Percentiles rank a stretch among this genome's conserved stretches.
These are phyloP conservation scores for Lagorchestes hirsutus DNA, from an alignment of 2,797 vertebrate genomes.

Conservation along the genomic window DNA sequence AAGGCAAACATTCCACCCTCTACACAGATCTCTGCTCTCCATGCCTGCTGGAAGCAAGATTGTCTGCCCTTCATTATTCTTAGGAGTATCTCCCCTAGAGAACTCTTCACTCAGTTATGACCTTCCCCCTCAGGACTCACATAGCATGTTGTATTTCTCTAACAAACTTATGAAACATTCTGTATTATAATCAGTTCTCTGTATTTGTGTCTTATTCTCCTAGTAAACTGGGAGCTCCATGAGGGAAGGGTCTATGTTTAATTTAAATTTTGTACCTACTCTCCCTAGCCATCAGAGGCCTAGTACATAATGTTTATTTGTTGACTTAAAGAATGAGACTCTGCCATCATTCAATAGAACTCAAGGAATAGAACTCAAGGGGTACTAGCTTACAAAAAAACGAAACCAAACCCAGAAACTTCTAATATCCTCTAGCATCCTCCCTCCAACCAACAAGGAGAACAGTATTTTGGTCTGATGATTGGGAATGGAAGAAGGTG, in stretches of 20 bases:
- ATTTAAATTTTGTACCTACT: neutral
- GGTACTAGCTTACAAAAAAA: neutral
- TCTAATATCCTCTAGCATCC: neutral
- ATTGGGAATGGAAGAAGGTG: neutral
- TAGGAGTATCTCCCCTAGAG: neutral
- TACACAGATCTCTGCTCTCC: neutral
- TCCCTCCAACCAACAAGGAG: neutral
- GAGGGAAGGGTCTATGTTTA: neutral
- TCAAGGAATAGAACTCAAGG: neutral
- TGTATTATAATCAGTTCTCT: neutral
- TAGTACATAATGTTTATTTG: neutral
- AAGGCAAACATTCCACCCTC: neutral
- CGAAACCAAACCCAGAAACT: neutral
- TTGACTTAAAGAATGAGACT: neutral
- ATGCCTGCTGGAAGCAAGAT: neutral
- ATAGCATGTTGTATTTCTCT: neutral
- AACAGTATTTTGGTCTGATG: neutral
- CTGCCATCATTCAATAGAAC: neutral
- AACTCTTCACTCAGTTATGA: neutral
- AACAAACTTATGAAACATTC: neutral
- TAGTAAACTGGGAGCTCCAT: neutral
- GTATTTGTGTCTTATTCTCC: neutral
- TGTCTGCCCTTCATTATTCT: neutral
- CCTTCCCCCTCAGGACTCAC: neutral
- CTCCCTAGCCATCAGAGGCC: neutral